Evolutionary conservation across 2,113 vertebrate genomes (phyloP).

Genomic region (Candoia aspera): DNA sequence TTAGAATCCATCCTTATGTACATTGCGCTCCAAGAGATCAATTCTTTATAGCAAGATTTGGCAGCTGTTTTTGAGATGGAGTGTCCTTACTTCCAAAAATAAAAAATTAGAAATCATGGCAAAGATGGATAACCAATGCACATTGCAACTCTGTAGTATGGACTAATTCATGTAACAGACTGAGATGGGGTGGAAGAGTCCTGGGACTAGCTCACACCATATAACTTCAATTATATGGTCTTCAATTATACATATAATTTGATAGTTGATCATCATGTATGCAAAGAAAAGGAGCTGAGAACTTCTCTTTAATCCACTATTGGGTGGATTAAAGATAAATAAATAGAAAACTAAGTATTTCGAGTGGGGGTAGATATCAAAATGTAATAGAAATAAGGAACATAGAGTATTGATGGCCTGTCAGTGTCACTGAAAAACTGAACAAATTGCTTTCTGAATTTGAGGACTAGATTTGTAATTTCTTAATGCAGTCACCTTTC

Average conservation of each 20-base stretch:
- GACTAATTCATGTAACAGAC: no score
- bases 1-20: not conserved
- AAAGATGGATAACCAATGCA: not conserved
- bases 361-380: not conserved
- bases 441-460: not conserved
- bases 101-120: not conserved
- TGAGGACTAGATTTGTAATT: not conserved
- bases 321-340: no score
- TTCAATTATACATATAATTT: not conserved
- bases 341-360: no score
- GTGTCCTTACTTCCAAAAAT: not conserved
- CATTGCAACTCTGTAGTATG: not conserved
- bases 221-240: not conserved
- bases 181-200: not conserved
- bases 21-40: not conserved
- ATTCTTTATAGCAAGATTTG: not conserved
- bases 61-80: not conserved
- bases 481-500: not conserved
- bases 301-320: no score
- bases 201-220: not conserved
- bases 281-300: no score
- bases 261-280: no score
- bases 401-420: not conserved
- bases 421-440: not conserved
- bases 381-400: not conserved